Conservation (phyloP, 2,113 vertebrate species). For the Amazona vittata region DNA sequence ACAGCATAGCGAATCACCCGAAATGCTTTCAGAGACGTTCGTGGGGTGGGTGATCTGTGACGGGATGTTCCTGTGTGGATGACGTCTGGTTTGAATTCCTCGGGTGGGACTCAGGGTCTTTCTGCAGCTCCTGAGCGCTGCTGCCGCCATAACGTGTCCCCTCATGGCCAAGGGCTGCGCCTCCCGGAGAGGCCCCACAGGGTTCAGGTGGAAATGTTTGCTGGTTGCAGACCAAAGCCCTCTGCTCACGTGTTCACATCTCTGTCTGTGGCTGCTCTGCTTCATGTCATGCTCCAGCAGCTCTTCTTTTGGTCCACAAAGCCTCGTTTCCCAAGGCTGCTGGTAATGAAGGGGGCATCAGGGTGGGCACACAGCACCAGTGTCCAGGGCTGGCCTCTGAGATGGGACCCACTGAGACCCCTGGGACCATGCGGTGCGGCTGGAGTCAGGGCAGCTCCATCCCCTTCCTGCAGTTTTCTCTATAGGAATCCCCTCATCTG, state of each 20-base stretch:
- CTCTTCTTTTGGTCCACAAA: background rate
- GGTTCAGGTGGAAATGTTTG: background rate
- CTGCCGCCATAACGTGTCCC: no score
- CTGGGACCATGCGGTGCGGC: fast-evolving
- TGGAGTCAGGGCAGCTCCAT: background rate
- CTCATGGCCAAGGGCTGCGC: background rate
- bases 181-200: background rate
- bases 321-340: background rate
- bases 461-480: background rate
- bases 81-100: background rate
- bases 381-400: background rate
- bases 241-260: background rate
- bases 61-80: background rate
- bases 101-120: background rate
- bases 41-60: background rate
- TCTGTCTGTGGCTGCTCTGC: no score
- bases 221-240: background rate
- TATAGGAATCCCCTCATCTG: background rate
- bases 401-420: background rate
- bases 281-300: background rate
- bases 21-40: background rate
- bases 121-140: background rate
- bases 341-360: background rate
- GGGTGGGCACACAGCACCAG: background rate
- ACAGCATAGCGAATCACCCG: background rate